Evolutionary conservation across 92 coral and sea anemone species (phyloP).

Genomic region (Metridium senile): DNA sequence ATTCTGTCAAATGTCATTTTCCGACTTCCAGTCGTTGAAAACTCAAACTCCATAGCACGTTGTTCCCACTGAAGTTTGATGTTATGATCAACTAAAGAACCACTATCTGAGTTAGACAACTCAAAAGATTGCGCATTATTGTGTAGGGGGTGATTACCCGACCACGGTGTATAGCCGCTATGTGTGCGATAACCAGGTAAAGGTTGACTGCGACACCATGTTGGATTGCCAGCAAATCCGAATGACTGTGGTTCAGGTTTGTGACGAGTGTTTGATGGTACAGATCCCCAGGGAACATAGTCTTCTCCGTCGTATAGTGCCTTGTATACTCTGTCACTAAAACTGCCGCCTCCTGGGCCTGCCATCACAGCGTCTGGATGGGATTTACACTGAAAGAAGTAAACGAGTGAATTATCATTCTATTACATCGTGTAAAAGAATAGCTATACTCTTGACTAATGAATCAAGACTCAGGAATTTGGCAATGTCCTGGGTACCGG

Average conservation of each 20-base stretch:
- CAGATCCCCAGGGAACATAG: background rate
- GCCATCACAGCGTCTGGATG: background rate
- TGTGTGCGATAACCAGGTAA: too few species aligned
- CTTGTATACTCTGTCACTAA: background rate
- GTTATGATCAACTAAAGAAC: background rate
- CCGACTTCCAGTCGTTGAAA: background rate
- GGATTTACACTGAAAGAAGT: too few species aligned
- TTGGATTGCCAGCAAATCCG: background rate
- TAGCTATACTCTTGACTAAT: too few species aligned
- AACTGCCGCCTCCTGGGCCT: background rate
- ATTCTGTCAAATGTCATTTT: too few species aligned
- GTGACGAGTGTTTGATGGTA: background rate
- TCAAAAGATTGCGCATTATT: too few species aligned
- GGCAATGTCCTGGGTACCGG: too few species aligned
- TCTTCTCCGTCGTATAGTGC: slow-evolving; percentile 10
- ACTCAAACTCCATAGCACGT: background rate
- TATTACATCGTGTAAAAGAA: too few species aligned
- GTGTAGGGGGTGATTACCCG: too few species aligned
- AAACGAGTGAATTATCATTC: too few species aligned
- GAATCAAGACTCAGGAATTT: too few species aligned
- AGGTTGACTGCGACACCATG: background rate
- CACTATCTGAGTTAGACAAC: too few species aligned
- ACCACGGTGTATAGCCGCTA: too few species aligned
- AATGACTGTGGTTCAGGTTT: background rate
- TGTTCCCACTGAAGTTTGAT: slow-evolving; percentile 3